phyloP scores from a whole-genome alignment of 2,797 vertebrate species.

The Microchirus variegatus region DNA sequence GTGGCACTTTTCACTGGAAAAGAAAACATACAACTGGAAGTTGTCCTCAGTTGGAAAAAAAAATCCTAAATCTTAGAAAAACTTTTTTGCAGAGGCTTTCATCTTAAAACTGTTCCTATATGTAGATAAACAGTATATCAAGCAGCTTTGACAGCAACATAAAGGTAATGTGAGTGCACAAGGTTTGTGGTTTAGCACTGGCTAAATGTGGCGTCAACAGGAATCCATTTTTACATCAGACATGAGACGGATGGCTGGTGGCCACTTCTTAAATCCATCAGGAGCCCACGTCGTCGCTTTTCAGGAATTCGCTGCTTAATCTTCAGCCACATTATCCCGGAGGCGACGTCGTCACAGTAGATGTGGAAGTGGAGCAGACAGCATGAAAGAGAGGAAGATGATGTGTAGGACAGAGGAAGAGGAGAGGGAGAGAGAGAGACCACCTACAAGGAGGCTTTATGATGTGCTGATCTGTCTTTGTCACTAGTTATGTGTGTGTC shows the following conservation, averaged over 20 bases:
- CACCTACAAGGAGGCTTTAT: constrained; percentile 68
- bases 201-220: not conserved
- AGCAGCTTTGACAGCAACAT: not conserved
- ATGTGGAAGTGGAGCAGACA: constrained; percentile 61
- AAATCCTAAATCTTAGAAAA: no score
- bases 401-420: constrained; percentile 47
- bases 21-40: no score
- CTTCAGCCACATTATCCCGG: constrained; percentile 52
- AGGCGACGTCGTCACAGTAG: constrained; percentile 48
- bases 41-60: no score
- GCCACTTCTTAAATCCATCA: constrained; percentile 43
- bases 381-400: constrained; percentile 54
- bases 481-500: constrained; percentile 28
- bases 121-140: not conserved
- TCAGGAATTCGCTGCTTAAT: constrained; percentile 57
- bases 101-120: no score
- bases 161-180: not conserved
- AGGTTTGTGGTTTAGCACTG: constrained; percentile 1
- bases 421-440: constrained; percentile 41
- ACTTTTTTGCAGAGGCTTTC: no score
- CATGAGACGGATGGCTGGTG: constrained; percentile 40
- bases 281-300: constrained; percentile 28
- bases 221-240: constrained; percentile 16
- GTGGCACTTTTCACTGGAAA: no score
- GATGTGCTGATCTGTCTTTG: constrained; percentile 63